Percentiles rank a stretch among this genome's conserved stretches.
Evolutionary conservation across 1,140 invertebrate species (phyloP).

Genomic region (Drosophila navojoa): DNA sequence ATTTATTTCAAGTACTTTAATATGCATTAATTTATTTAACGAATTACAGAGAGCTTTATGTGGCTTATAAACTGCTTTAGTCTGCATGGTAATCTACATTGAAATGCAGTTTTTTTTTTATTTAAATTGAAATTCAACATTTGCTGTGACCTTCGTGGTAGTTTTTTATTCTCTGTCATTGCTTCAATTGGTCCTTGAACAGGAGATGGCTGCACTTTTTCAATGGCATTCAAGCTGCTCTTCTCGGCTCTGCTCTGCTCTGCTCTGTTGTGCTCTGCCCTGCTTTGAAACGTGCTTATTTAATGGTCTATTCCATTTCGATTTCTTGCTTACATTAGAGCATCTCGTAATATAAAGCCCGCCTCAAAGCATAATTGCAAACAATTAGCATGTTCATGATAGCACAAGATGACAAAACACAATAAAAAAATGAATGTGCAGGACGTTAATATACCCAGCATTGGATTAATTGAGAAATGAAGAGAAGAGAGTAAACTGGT

Average conservation of each 20-base stretch:
- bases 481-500: no score
- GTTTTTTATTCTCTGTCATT: not conserved
- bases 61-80: no score
- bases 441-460: constrained; percentile 20
- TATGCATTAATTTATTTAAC: not conserved
- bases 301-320: constrained; percentile 42
- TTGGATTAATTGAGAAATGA: not conserved
- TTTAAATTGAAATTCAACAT: not conserved
- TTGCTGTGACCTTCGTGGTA: not conserved
- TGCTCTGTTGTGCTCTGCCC: constrained; percentile 6
- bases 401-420: not conserved
- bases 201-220: constrained; percentile 19
- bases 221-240: constrained; percentile 21
- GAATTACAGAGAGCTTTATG: not conserved
- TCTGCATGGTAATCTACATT: no score
- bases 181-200: constrained; percentile 20
- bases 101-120: not conserved
- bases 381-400: constrained; percentile 71
- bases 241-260: constrained; percentile 1
- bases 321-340: constrained; percentile 42
- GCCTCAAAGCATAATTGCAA: constrained; percentile 77
- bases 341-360: constrained; percentile 45
- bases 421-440: not conserved
- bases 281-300: constrained; percentile 38
- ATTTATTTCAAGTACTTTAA: not conserved